A percentile compares a stretch with the other conserved stretches of the same genome.
phyloP scores from a whole-genome alignment of 2,888 invertebrate species.

The Xestoiulus laeticollis region DNA sequence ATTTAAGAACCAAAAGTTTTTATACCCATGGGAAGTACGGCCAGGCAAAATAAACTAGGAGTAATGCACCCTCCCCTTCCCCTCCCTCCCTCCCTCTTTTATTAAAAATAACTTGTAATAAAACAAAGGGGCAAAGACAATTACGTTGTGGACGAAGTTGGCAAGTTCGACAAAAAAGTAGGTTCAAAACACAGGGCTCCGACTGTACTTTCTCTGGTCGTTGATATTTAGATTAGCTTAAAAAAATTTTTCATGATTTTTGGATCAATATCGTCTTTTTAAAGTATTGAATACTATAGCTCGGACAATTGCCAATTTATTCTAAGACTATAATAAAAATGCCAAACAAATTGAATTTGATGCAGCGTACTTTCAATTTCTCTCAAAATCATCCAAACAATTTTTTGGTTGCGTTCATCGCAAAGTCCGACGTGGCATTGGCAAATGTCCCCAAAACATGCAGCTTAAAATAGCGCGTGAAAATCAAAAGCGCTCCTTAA shows the following conservation, averaged over 20 bases:
- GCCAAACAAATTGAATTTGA: not conserved
- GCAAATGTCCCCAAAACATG: slow-evolving; percentile 32
- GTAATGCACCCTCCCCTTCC: too few species aligned
- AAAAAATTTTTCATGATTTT: not conserved
- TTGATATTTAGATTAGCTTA: not conserved
- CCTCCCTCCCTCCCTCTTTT: not conserved
- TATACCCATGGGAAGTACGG: slow-evolving; percentile 52
- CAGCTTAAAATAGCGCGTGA: not conserved
- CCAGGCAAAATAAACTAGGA: slow-evolving; percentile 25
- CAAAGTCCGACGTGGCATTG: not conserved
- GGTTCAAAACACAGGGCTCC: not conserved
- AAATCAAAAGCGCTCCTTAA: not conserved
- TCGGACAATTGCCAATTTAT: slow-evolving; percentile 38
- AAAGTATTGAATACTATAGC: not conserved
- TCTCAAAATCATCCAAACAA: not conserved
- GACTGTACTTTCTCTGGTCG: not conserved
- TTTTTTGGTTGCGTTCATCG: not conserved
- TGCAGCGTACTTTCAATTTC: not conserved
- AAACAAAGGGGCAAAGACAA: not conserved
- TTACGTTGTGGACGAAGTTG: not conserved
- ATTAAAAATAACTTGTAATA: not conserved
- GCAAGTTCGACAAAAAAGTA: slow-evolving; percentile 22
- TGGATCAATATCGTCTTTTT: not conserved
- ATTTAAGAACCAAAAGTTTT: not conserved
- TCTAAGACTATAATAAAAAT: not conserved